phyloP scores from a whole-genome alignment of 2,797 vertebrate species.

The Cygnus olor region DNA sequence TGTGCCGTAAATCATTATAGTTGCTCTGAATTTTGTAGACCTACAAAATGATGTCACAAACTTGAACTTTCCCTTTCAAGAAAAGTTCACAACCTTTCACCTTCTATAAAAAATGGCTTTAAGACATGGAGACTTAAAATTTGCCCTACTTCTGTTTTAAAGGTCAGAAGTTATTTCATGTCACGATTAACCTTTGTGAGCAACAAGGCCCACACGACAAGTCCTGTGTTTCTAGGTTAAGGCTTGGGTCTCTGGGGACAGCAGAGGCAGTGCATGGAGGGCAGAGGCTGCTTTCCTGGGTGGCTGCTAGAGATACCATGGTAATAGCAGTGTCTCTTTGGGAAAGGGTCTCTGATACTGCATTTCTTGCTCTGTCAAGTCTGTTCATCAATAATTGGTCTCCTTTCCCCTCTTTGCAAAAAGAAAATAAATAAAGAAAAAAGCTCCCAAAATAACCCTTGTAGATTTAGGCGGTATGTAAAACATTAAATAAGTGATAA shows the following conservation, averaged over 20 bases:
- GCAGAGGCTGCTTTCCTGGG: neutral
- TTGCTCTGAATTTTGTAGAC: neutral
- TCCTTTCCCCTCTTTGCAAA: neutral
- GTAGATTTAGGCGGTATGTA: neutral
- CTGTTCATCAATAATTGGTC: neutral
- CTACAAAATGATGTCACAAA: neutral
- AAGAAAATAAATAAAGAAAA: neutral
- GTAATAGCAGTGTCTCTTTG: neutral
- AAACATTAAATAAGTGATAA: neutral
- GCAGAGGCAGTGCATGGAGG: rapidly evolving
- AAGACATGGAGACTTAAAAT: neutral
- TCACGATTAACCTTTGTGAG: neutral
- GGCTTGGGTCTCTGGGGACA: too few species aligned
- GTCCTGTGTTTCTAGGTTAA: neutral
- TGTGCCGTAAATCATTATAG: rapidly evolving
- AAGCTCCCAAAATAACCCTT: neutral
- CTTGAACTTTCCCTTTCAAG: neutral
- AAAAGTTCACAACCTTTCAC: neutral
- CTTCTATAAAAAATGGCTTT: neutral
- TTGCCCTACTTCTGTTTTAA: neutral
- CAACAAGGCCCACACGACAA: neutral
- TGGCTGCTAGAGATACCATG: neutral
- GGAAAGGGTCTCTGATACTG: rapidly evolving
- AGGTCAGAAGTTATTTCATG: neutral
- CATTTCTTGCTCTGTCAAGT: neutral